Percentiles rank a stretch among this genome's conserved stretches.
phyloP scores from a whole-genome alignment of 2,113 vertebrate species.

The Otolemur garnettii region DNA sequence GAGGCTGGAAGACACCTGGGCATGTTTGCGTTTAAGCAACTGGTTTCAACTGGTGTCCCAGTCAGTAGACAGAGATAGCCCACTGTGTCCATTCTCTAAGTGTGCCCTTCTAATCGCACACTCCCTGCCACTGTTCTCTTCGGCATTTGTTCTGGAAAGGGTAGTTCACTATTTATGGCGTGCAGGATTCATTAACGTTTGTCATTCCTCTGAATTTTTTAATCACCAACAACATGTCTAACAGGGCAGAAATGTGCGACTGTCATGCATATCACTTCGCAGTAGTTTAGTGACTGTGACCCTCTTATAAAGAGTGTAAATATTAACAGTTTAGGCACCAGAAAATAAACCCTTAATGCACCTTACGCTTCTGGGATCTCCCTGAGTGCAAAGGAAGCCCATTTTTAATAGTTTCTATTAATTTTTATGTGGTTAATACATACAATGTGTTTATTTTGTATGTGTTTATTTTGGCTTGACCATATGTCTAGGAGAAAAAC shows the following conservation, averaged over 20 bases:
- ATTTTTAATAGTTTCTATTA: conserved; percentile 69
- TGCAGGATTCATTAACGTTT: conserved; percentile 84
- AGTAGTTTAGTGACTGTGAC: conserved; percentile 34
- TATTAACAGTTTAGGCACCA: conserved; percentile 26
- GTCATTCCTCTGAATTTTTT: conserved; percentile 81
- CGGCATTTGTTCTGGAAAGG: conserved; percentile 74
- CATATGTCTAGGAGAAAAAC: conserved; percentile 61
- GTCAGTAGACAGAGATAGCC: conserved; percentile 24
- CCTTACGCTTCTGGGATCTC: neutral
- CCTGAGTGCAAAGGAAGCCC: neutral
- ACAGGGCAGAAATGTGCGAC: conserved; percentile 75
- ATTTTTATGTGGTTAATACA: conserved; percentile 65
- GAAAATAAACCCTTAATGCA: conserved; percentile 63
- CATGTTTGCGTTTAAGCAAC: neutral
- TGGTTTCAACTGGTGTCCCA: neutral
- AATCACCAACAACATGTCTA: conserved; percentile 80
- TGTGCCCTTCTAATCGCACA: conserved; percentile 52
- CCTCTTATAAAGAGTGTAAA: conserved; percentile 60
- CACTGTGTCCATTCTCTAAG: conserved; percentile 53
- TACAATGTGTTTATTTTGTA: conserved; percentile 64
- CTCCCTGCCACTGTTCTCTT: conserved; percentile 64
- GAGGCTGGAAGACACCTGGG: neutral
- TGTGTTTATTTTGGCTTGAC: conserved; percentile 71
- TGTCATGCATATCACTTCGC: conserved; percentile 65
- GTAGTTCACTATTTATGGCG: conserved; percentile 79